Percentiles rank a stretch among this genome's conserved stretches.
phyloP scores from a whole-genome alignment of 2,113 vertebrate genomes.

The Thryonomys swinderianus region DNA sequence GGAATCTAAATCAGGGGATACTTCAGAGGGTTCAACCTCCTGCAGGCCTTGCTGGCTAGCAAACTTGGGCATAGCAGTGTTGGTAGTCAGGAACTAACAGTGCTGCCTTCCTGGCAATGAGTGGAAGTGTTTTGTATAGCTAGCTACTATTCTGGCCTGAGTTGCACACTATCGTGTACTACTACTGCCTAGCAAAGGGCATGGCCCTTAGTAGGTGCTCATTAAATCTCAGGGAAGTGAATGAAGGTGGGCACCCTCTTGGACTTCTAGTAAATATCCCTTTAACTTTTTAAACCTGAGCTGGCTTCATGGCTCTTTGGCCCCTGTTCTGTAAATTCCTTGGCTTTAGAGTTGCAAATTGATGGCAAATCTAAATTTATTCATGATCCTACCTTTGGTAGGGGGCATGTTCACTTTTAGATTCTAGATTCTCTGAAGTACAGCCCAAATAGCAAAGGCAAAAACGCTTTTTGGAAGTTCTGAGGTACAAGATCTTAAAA shows the following conservation, averaged over 20 bases:
- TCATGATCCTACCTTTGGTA: background rate
- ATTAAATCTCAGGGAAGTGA: background rate
- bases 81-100: fast-evolving
- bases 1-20: background rate
- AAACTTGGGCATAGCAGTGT: background rate
- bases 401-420: background rate
- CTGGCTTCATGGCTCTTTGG: background rate
- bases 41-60: background rate
- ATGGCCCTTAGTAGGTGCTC: background rate
- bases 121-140: background rate
- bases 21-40: background rate
- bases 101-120: background rate
- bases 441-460: background rate
- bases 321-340: background rate
- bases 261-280: background rate
- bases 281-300: background rate
- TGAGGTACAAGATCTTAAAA: background rate
- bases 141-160: background rate
- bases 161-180: background rate
- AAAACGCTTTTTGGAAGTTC: background rate
- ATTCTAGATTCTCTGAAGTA: background rate
- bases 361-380: background rate
- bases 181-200: background rate
- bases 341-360: background rate
- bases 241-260: background rate